These are phyloP conservation scores for Acanthacorydalis orientalis DNA, from an alignment of 2,888 invertebrate genomes.

Conservation along the genomic window DNA sequence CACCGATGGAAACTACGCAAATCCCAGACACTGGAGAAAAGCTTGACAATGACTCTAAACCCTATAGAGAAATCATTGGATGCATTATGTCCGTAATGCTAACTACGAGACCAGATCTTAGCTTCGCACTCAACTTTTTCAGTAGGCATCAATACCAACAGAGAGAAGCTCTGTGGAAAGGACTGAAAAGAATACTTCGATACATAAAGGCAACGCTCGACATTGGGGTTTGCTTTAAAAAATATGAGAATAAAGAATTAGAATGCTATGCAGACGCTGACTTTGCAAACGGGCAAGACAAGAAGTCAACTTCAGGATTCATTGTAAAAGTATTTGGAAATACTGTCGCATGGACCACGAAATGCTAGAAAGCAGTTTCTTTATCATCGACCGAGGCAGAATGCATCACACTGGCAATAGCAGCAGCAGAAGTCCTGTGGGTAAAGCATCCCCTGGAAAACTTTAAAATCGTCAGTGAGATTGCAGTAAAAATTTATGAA, in stretches of 20 bases:
- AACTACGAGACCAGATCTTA: conserved; percentile 6
- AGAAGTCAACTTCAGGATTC: conserved; percentile 15
- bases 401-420: too few relatives aligned
- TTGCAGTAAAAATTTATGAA: too few relatives aligned
- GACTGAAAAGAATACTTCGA: conserved; percentile 4
- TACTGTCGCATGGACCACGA: conserved; percentile 17
- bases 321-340: conserved; percentile 13
- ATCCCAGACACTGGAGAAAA: conserved; percentile 6
- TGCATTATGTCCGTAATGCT: conserved; percentile 9
- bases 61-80: conserved; percentile 10
- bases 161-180: conserved; percentile 4
- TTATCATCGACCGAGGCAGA: too few relatives aligned
- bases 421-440: conserved; percentile 13
- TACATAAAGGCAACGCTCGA: conserved; percentile 5
- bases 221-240: background rate
- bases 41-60: background rate
- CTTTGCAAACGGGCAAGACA: conserved; percentile 9
- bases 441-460: conserved; percentile 7
- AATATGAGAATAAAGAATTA: background rate
- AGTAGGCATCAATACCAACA: conserved; percentile 1
- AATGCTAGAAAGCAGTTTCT: conserved; percentile 16
- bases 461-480: background rate
- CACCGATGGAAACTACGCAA: conserved; percentile 13
- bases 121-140: conserved; percentile 2
- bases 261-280: conserved; percentile 13